Percentiles rank a stretch among this genome's conserved stretches.
Evolutionary conservation across 2,888 invertebrate genomes (phyloP).

Genomic region (Scaeva pyrastri): DNA sequence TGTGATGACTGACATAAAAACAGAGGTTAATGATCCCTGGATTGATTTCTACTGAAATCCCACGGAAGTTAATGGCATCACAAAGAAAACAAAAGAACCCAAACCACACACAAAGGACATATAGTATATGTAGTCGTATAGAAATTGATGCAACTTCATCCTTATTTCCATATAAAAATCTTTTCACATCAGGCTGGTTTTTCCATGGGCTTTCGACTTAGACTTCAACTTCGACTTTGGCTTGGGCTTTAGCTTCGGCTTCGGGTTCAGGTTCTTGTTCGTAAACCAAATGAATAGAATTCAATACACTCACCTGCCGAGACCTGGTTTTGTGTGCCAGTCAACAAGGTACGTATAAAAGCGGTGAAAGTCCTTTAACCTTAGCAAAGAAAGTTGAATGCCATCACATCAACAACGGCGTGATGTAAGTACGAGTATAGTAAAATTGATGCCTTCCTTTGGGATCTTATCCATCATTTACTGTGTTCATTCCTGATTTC

Average conservation of each 20-base stretch:
- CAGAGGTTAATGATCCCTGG: conserved; percentile 61
- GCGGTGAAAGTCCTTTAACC: conserved; percentile 53
- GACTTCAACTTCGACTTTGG: no score
- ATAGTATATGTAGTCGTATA: no score
- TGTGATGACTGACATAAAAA: conserved; percentile 22
- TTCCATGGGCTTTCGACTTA: no score
- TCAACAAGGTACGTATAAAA: conserved; percentile 56
- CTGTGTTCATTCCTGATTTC: conserved; percentile 1
- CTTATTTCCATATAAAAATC: background rate
- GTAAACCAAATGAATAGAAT: background rate
- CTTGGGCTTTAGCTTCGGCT: no score
- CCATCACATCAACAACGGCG: conserved; percentile 20
- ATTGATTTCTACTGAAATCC: conserved; percentile 50
- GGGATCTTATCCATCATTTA: conserved; percentile 46
- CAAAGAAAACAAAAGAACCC: conserved; percentile 46
- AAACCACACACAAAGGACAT: conserved; percentile 38
- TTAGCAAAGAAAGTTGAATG: conserved; percentile 61
- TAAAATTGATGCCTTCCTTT: conserved; percentile 63
- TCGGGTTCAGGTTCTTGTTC: background rate
- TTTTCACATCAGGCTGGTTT: background rate
- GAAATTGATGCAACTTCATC: conserved; percentile 15
- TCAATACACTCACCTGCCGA: background rate
- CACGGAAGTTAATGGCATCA: conserved; percentile 56
- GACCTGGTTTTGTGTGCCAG: conserved; percentile 61
- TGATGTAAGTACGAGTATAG: background rate